Evolutionary conservation across 2,113 vertebrate genomes (phyloP).

Genomic region (Cololabis saira): DNA sequence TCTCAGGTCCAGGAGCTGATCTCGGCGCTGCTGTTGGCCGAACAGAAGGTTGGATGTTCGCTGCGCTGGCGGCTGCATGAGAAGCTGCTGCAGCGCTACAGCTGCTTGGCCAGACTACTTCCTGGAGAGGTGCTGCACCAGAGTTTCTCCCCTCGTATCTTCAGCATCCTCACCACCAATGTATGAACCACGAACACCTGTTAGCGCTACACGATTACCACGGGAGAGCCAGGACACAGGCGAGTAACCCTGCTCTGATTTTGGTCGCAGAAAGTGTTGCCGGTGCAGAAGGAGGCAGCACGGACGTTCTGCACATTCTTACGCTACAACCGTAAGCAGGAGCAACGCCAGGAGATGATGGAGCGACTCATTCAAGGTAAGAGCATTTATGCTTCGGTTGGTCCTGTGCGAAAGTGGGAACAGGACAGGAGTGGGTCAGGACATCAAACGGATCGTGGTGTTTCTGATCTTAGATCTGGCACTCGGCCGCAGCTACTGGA

Average conservation of each 20-base stretch:
- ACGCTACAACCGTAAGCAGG: conserved; percentile 93
- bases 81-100: conserved; percentile 90
- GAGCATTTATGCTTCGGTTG: conserved; percentile 21
- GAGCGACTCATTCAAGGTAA: conserved; percentile 92
- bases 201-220: no score
- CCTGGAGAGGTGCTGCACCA: conserved; percentile 95
- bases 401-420: neutral
- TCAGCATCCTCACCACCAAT: conserved; percentile 91
- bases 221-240: neutral
- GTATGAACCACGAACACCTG: conserved; percentile 74
- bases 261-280: conserved; percentile 88
- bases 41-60: conserved; percentile 90
- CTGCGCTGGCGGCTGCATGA: conserved; percentile 94
- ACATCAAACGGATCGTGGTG: neutral
- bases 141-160: conserved; percentile 91
- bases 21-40: conserved; percentile 87
- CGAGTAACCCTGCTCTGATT: conserved; percentile 12
- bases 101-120: conserved; percentile 90
- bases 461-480: conserved; percentile 85
- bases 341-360: conserved; percentile 93
- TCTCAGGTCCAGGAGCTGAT: conserved; percentile 86
- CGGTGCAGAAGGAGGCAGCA: conserved; percentile 93
- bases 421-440: neutral
- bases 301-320: conserved; percentile 92
- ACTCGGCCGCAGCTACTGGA: conserved; percentile 95